Evolutionary conservation across 2,113 vertebrate genomes (phyloP), one percentile per base, ranked within the genome.

Genomic region (Columbina picui): DNA sequence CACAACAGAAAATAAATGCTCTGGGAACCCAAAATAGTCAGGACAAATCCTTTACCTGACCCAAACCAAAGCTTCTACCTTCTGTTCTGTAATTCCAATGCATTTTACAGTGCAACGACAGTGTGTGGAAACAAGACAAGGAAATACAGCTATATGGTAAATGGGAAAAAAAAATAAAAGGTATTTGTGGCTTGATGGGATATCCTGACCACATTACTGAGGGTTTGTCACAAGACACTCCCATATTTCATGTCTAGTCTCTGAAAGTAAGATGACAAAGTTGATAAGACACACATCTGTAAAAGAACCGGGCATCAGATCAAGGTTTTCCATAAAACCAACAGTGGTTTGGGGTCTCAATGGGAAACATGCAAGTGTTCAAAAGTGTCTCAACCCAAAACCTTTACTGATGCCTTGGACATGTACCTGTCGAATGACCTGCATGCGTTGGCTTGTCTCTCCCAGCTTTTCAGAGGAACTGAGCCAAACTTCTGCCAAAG

Each of bases 401-500:
- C 78, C 60, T 67, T 89, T 45, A 77, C 36, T 3, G 0, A 45
- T 59, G n/a, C 80, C 61, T 41, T 53, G 12, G 55, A 86, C 76
- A 80, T 4, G 3, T 56, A 92, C 59, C 80, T 77, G 82, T 10
- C 86, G 71, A 93, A 47, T 77, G 34, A 84, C 34, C 32, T 39
- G 55, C 0, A 0, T 38, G 39, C 34, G 25, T 41, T 92, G 82
- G 63, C 64, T 86, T 38, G 32, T 74, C 45, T 77, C 41, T 74
- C 52, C 27, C 25, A 43, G 52, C 43, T 45, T 59, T 60, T 55
- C 27, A 39, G 29, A 90, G 79, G 63, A 96, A 74, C 60, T 6
- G 68, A 88, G 88, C 79, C 93, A 91, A 81, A 81, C 32, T 90
- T 94, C 85, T 94, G 92, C 88, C 80, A 90, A 90, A 74, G 64